Evolutionary conservation across 2,888 invertebrate genomes (phyloP).

Genomic region (Tipula confusa): DNA sequence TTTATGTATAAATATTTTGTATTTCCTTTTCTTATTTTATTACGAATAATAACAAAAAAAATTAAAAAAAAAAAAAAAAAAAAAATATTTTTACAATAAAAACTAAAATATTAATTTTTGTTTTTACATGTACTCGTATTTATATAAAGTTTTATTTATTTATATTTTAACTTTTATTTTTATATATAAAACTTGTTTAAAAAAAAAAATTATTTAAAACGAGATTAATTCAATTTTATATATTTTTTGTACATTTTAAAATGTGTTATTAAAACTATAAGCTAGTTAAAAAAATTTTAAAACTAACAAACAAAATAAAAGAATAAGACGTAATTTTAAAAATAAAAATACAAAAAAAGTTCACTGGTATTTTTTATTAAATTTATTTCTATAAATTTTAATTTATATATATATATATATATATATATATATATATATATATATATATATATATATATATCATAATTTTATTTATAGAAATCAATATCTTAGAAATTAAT

Average conservation of each 20-base stretch:
- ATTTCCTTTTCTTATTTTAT: neutral
- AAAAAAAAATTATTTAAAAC: neutral
- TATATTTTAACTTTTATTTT: too few species aligned
- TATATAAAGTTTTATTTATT: neutral
- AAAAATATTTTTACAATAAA: slow-evolving; percentile 12
- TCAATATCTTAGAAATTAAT: slow-evolving; percentile 12
- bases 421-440: too few species aligned
- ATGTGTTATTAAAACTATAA: neutral
- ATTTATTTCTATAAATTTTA: neutral
- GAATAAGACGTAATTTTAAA: too few species aligned
- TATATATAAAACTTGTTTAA: neutral
- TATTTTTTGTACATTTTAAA: neutral
- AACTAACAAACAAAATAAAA: too few species aligned
- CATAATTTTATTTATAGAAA: too few species aligned
- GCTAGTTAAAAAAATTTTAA: neutral
- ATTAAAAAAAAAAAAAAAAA: neutral
- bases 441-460: too few species aligned
- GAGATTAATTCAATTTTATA: neutral
- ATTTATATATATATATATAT: neutral
- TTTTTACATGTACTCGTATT: neutral
- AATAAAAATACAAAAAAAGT: neutral
- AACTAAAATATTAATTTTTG: neutral
- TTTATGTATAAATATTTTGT: neutral
- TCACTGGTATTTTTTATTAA: neutral
- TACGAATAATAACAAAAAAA: too few species aligned